Evolutionary conservation across 2,888 invertebrate genomes (phyloP).

Genomic region (Lochmaea capreae): DNA sequence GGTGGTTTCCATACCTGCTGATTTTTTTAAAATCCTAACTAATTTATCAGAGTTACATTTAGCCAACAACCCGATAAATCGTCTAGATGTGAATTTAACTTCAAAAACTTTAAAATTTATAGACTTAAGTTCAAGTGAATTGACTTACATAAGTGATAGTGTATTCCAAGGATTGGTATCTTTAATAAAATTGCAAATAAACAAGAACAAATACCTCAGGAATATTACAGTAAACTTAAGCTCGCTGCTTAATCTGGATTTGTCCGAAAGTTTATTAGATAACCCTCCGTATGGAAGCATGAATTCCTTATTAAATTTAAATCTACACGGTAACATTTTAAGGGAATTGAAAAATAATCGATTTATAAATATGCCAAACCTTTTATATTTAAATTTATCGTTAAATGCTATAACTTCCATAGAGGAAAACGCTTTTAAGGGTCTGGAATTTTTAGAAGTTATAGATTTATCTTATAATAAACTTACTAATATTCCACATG

Average conservation of each 20-base stretch:
- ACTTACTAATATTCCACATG: slow-evolving; percentile 71
- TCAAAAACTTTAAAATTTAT: slow-evolving; percentile 63
- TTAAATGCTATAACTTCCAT: slow-evolving; percentile 74
- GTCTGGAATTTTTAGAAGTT: slow-evolving; percentile 69
- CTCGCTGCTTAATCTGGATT: slow-evolving; percentile 70
- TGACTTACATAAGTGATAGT: slow-evolving; percentile 67
- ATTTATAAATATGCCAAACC: slow-evolving; percentile 72
- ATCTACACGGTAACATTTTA: slow-evolving; percentile 75
- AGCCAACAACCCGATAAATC: slow-evolving; percentile 60
- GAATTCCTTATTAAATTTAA: slow-evolving; percentile 70
- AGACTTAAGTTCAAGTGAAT: slow-evolving; percentile 71
- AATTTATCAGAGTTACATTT: slow-evolving; percentile 69
- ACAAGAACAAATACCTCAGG: slow-evolving; percentile 72
- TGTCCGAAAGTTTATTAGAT: slow-evolving; percentile 74
- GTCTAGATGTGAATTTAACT: slow-evolving; percentile 48
- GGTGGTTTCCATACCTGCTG: slow-evolving; percentile 69
- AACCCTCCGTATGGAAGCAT: slow-evolving; percentile 72
- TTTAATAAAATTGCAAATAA: slow-evolving; percentile 72
- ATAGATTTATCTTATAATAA: slow-evolving; percentile 80
- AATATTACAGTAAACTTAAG: slow-evolving; percentile 65
- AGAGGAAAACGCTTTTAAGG: slow-evolving; percentile 72
- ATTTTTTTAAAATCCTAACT: slow-evolving; percentile 67
- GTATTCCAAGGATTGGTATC: slow-evolving; percentile 71
- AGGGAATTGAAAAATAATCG: slow-evolving; percentile 69
- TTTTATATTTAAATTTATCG: slow-evolving; percentile 75